Conservation (phyloP, 1,140 invertebrate genomes). For the Belonocnema kinseyi region DNA sequence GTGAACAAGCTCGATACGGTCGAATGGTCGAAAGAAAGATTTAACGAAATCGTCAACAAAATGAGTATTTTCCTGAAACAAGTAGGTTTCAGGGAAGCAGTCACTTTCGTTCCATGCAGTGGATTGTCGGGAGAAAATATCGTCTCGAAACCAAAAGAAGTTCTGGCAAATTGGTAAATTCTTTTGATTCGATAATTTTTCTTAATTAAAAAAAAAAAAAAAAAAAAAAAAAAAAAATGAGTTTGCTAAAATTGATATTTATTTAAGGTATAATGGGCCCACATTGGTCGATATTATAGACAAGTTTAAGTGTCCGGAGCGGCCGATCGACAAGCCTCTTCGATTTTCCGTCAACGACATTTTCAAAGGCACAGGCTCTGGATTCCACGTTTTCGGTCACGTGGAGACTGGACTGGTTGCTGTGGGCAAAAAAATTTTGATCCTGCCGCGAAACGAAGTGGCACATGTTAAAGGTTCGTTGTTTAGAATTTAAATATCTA, state of each 20-base stretch:
- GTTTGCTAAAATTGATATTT: constrained; percentile 21
- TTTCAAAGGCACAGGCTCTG: constrained; percentile 93
- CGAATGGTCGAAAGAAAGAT: constrained; percentile 95
- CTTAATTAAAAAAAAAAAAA: not conserved
- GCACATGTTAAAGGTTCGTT: not conserved
- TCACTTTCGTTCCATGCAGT: constrained; percentile 96
- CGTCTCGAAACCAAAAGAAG: constrained; percentile 80
- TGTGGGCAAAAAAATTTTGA: constrained; percentile 22
- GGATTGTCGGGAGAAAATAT: constrained; percentile 97
- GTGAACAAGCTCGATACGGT: constrained; percentile 99
- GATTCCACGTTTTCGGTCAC: constrained; percentile 91
- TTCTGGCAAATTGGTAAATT: constrained; percentile 76
- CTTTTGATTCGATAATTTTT: not conserved
- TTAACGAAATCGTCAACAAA: constrained; percentile 89
- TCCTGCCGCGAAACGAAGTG: constrained; percentile 28
- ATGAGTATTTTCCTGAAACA: constrained; percentile 93
- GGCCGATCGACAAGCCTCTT: constrained; percentile 92
- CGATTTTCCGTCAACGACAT: constrained; percentile 96
- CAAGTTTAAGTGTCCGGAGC: constrained; percentile 87
- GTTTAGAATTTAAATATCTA: not conserved
- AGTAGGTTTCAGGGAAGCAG: constrained; percentile 93
- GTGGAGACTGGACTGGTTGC: constrained; percentile 84
- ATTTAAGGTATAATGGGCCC: constrained; percentile 69
- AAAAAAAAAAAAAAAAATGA: not conserved
- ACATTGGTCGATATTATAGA: constrained; percentile 76